A percentile compares a stretch with the other conserved stretches of the same genome.
Conservation (phyloP, 1,140 invertebrate genomes). For the Meloidogyne floridensis region DNA sequence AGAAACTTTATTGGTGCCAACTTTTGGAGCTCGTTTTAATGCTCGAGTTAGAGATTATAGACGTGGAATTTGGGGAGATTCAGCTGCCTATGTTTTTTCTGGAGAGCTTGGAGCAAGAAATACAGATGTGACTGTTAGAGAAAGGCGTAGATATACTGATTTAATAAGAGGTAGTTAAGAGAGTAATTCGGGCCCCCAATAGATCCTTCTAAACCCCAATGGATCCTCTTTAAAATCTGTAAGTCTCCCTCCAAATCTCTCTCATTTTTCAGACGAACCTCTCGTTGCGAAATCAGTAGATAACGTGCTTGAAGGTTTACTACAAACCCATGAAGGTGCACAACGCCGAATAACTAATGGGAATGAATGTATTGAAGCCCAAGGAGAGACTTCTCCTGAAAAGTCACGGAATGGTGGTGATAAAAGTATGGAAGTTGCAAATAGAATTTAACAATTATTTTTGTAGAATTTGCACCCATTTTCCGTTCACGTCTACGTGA, state of each 20-base stretch:
- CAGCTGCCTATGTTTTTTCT: constrained; percentile 55
- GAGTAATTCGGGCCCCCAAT: neutral
- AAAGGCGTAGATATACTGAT: constrained; percentile 58
- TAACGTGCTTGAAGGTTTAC: constrained; percentile 37
- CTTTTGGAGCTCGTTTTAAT: constrained; percentile 86
- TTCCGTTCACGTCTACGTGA: constrained; percentile 71
- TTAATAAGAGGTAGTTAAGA: constrained; percentile 44
- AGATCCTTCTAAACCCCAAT: no score
- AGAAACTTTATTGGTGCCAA: constrained; percentile 88
- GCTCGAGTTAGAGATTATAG: constrained; percentile 64
- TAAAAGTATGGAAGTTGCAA: neutral
- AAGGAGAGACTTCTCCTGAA: neutral
- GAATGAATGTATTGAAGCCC: neutral
- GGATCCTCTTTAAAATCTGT: no score
- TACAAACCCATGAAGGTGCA: constrained; percentile 39
- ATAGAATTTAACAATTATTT: neutral
- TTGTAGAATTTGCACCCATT: constrained; percentile 64
- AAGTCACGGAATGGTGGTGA: neutral
- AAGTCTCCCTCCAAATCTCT: no score
- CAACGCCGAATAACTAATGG: constrained; percentile 37
- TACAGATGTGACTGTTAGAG: constrained; percentile 60
- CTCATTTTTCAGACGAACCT: constrained; percentile 37
- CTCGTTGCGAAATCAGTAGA: constrained; percentile 54
- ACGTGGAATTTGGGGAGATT: constrained; percentile 61
- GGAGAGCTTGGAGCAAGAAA: constrained; percentile 61